Conservation (phyloP, 2,113 vertebrate species). For the Calidris pygmaea region DNA sequence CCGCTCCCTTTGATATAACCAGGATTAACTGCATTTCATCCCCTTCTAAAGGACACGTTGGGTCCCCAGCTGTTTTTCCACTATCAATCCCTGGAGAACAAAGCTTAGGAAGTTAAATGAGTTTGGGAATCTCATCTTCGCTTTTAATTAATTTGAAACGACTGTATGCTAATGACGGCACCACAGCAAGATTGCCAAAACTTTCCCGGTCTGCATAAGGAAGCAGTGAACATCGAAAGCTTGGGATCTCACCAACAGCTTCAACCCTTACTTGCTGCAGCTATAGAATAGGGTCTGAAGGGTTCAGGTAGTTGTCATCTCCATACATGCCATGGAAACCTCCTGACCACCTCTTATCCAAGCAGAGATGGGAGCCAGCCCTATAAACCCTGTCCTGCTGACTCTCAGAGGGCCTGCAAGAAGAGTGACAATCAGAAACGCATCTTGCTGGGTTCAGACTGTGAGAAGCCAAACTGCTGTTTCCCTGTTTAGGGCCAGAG, state of each 20-base stretch:
- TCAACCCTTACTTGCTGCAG: neutral
- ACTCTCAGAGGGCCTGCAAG: neutral
- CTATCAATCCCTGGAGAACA: constrained; percentile 8
- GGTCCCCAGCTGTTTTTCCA: constrained; percentile 3
- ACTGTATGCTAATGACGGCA: constrained; percentile 9
- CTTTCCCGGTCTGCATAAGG: neutral
- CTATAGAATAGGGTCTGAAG: neutral
- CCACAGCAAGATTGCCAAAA: constrained; percentile 22
- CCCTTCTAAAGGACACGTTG: constrained; percentile 10
- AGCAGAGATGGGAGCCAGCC: neutral
- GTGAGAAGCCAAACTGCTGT: neutral
- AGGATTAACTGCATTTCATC: constrained; percentile 40
- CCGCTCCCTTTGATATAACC: constrained; percentile 16
- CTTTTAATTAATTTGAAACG: constrained; percentile 45
- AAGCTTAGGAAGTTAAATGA: constrained; percentile 51
- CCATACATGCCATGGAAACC: neutral
- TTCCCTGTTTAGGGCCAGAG: neutral
- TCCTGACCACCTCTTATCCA: neutral
- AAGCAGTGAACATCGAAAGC: neutral
- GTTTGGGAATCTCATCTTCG: neutral
- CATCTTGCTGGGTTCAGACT: neutral
- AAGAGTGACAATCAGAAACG: neutral
- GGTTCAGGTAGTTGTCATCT: neutral
- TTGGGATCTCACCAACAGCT: neutral
- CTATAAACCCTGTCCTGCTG: neutral